phyloP scores from a whole-genome alignment of 1,140 invertebrate species.

The Episyrphus balteatus region DNA sequence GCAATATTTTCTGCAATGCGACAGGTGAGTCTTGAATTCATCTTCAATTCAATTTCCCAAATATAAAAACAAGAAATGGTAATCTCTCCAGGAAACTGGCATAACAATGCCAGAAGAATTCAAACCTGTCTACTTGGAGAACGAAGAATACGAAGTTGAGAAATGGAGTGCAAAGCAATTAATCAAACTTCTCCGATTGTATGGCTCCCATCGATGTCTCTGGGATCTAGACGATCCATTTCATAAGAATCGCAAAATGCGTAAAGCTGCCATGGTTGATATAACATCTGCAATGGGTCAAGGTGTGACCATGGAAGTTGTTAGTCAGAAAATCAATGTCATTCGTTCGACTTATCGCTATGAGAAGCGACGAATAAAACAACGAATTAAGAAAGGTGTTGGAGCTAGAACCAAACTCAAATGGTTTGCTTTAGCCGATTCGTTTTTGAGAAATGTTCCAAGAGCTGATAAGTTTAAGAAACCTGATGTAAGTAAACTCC shows the following conservation, averaged over 20 bases:
- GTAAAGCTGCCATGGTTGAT: constrained; percentile 7
- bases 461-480: constrained; percentile 1
- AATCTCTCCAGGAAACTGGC: background rate
- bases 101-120: constrained; percentile 1
- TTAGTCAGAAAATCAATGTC: constrained; percentile 6
- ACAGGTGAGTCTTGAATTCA: too few species aligned
- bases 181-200: constrained; percentile 5
- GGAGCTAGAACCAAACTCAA: constrained; percentile 6
- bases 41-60: too few species aligned
- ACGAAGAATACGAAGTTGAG: background rate
- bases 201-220: constrained; percentile 5
- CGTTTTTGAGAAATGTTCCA: constrained; percentile 5
- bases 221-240: constrained; percentile 3
- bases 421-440: constrained; percentile 10
- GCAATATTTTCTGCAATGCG: background rate
- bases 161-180: constrained; percentile 4
- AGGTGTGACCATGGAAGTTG: background rate
- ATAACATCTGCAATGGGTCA: constrained; percentile 4
- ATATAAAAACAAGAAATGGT: too few species aligned
- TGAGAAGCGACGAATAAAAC: constrained; percentile 9
- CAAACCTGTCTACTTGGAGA: background rate
- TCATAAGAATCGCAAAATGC: constrained; percentile 6
- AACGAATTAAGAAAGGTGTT: constrained; percentile 2
- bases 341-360: constrained; percentile 7
- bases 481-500: background rate